Evolutionary conservation across 2,797 vertebrate genomes (phyloP).

Genomic region (Pipistrellus pygmaeus): DNA sequence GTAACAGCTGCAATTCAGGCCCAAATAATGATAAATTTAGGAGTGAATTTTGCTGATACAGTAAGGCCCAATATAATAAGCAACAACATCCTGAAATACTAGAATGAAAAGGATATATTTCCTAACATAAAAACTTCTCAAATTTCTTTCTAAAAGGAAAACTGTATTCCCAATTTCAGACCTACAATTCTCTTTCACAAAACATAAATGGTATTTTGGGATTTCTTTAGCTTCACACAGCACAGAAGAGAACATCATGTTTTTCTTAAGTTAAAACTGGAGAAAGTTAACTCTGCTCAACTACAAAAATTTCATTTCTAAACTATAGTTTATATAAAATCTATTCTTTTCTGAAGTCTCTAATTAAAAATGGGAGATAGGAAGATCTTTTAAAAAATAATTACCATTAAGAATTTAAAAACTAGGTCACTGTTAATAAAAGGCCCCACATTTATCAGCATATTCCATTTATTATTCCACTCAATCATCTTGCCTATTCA

Average conservation of each 20-base stretch:
- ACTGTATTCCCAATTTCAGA: neutral
- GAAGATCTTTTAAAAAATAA: conserved; percentile 18
- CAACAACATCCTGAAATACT: conserved; percentile 31
- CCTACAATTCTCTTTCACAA: conserved; percentile 30
- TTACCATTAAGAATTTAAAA: conserved; percentile 13
- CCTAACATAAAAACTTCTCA: conserved; percentile 35
- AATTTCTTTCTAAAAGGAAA: conserved; percentile 58
- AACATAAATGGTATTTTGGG: neutral
- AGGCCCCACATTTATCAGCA: neutral
- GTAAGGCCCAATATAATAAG: conserved; percentile 26
- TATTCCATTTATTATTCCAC: conserved; percentile 52
- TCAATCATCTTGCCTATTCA: conserved; percentile 27
- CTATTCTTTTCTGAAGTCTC: neutral
- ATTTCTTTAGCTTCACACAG: conserved; percentile 31
- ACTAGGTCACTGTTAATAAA: conserved; percentile 27
- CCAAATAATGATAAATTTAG: conserved; percentile 25
- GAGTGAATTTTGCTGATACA: conserved; percentile 10
- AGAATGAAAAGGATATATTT: conserved; percentile 18
- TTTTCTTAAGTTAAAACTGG: conserved; percentile 52
- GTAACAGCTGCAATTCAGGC: conserved; percentile 29
- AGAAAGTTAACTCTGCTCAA: conserved; percentile 46
- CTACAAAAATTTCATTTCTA: neutral
- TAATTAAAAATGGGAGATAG: neutral
- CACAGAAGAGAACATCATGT: neutral
- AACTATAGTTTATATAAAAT: conserved; percentile 24